Evolutionary conservation across 2,797 vertebrate genomes (phyloP).

Genomic region (Bryconaethiops microstoma): DNA sequence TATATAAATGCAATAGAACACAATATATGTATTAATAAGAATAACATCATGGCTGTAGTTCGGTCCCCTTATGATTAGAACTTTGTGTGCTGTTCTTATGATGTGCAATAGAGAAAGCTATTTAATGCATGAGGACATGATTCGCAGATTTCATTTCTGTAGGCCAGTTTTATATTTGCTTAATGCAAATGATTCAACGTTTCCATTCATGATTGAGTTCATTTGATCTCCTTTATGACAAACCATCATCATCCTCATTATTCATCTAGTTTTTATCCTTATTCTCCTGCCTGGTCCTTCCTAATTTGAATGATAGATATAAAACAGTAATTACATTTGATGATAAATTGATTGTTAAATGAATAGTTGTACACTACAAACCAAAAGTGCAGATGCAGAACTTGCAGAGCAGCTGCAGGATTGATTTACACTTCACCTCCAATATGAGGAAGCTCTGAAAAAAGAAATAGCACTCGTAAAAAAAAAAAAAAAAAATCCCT

Average conservation of each 20-base stretch:
- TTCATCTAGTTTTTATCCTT: neutral
- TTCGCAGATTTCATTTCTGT: too few species aligned
- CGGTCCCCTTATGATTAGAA: too few species aligned
- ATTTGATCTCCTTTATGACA: too few species aligned
- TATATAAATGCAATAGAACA: too few species aligned
- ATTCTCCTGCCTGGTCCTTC: neutral
- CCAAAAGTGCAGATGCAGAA: conserved; percentile 45
- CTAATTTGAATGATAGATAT: conserved; percentile 5
- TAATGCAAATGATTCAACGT: too few species aligned
- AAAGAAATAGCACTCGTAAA: conserved; percentile 65
- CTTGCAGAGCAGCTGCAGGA: conserved; percentile 70
- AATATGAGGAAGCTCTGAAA: conserved; percentile 70
- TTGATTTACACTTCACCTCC: conserved; percentile 72
- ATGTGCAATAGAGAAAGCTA: too few species aligned
- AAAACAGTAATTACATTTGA: conserved; percentile 1
- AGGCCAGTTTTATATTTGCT: too few species aligned
- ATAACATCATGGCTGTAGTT: too few species aligned
- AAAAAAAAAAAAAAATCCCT: conserved; percentile 57
- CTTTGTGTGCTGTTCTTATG: too few species aligned
- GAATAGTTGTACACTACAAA: conserved; percentile 35
- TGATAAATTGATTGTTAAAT: conserved; percentile 4
- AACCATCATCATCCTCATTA: neutral
- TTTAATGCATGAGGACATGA: too few species aligned
- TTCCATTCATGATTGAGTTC: too few species aligned
- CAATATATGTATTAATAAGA: too few species aligned